Base-by-base conservation (phyloP, 2,888 invertebrate genomes). In the Stegana nigrithorax region DNA sequence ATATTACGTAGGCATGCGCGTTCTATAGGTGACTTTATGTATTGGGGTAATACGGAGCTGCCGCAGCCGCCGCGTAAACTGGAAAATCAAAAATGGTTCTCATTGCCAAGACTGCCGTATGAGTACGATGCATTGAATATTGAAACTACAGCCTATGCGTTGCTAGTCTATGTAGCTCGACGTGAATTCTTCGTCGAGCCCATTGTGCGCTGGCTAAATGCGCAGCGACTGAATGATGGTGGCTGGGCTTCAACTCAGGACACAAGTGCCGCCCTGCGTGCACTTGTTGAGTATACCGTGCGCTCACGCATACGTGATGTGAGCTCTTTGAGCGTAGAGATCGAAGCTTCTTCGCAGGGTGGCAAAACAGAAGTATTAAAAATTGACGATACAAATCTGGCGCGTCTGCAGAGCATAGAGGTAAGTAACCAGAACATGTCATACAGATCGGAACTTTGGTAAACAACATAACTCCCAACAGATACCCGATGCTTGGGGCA, bases 401-500 rank as follows among this genome's bases (percentile, higher is more conserved):
- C 94, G 4, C 87, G 88, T 71, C 88, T 94, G 75, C 95, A 95
- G 86, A 89, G 87, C 67, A 89, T 96, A 63, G 91, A 94, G 75
- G 93, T 93, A 75, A 75, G 75, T 74, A n/a, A n/a, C n/a, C n/a
- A n/a, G 19, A 6, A 51, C 23, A 23, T 8, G 23, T 27, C 1
- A 23, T 17, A 45, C 4, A 45, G 26, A 10, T 36, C 29, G 1
- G 21, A 50, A 42, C 19, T 47, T 36, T 44, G 21, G 42, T 17
- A 4, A 4, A 10, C 10, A n/a, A 19, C n/a, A 10, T 53, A 17
- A 10, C 10, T 62, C 32, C 39, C 14, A 32, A 2, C 26, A 93
- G 92, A 94, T 96, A 83, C 95, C 95, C 0, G 91, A 93, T 78
- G 96, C 96, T 50, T 97, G 95, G 93, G 97, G 97, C 77, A 95